These are phyloP conservation scores for Telmatherina bonti DNA, from an alignment of 2,797 vertebrate species.

Conservation along the genomic window DNA sequence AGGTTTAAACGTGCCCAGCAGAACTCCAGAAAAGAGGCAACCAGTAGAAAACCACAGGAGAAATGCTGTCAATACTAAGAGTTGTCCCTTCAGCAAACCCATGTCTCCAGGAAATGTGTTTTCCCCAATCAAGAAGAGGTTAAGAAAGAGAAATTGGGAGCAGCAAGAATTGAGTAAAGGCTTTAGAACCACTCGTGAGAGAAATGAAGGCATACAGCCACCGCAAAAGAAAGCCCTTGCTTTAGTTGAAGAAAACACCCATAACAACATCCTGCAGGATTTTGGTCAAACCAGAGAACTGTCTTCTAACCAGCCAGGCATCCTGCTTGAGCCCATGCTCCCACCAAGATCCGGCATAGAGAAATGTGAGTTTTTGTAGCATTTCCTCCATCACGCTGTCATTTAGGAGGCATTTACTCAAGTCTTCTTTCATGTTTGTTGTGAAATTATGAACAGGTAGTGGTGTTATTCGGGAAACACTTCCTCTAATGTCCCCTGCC, in stretches of 20 bases:
- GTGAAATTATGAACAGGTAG: conserved; percentile 60
- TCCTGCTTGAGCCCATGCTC: background rate
- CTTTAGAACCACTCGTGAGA: conserved; percentile 17
- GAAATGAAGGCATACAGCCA: conserved; percentile 6
- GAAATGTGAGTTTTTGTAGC: conserved; percentile 47
- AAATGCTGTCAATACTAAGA: background rate
- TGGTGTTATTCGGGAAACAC: conserved; percentile 6
- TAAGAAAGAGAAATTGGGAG: conserved; percentile 51
- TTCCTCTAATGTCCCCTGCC: conserved; percentile 60
- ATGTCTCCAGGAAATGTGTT: conserved; percentile 31
- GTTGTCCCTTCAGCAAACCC: background rate
- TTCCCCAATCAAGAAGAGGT: conserved; percentile 49
- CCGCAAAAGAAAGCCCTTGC: background rate
- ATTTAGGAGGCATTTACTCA: background rate
- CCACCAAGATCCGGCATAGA: conserved; percentile 29
- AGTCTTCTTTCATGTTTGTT: background rate
- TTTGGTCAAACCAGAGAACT: background rate
- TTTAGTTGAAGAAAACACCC: conserved; percentile 21
- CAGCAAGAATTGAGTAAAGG: conserved; percentile 15
- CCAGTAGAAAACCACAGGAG: background rate
- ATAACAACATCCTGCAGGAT: conserved; percentile 2
- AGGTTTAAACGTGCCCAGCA: background rate
- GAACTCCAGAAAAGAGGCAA: conserved; percentile 32
- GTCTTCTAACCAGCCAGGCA: background rate
- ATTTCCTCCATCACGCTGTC: background rate